Percentiles rank a stretch among this genome's conserved stretches.
phyloP scores from a whole-genome alignment of 2,888 invertebrate genomes.

The Flexamia atlantica region DNA sequence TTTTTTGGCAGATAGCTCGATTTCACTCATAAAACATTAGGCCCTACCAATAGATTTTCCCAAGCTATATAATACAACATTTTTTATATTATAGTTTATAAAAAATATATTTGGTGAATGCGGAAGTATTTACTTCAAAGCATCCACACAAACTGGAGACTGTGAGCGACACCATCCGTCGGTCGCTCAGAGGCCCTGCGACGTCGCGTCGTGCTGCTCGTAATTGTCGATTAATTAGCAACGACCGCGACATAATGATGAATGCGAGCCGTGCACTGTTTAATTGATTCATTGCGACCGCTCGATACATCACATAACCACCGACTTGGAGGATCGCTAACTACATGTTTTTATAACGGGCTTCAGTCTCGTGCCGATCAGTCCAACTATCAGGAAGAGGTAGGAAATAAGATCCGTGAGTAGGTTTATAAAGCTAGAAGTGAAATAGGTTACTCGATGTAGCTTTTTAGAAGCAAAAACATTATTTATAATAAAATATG shows the following conservation, averaged over 20 bases:
- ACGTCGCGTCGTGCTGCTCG: neutral
- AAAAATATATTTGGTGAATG: neutral
- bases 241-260: neutral
- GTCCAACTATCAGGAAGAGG: too few species aligned
- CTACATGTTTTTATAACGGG: neutral
- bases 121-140: neutral
- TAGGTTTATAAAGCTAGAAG: too few species aligned
- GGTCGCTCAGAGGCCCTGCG: neutral
- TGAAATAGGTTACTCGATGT: too few species aligned
- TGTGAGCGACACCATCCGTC: neutral
- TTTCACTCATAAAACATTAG: too few species aligned
- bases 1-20: too few species aligned
- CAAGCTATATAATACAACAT: too few species aligned
- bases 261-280: conserved; percentile 14
- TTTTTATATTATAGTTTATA: too few species aligned
- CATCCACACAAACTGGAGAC: neutral
- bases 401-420: too few species aligned
- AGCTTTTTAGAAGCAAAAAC: too few species aligned
- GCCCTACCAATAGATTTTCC: too few species aligned
- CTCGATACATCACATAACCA: conserved; percentile 9
- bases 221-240: conserved; percentile 20
- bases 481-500: too few species aligned
- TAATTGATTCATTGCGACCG: conserved; percentile 32
- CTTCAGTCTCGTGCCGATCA: neutral
- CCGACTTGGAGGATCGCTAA: neutral